A percentile compares a stretch with the other conserved stretches of the same genome.
Conservation (phyloP, 37 sponge, comb jelly and placozoan species). For the Chondrilla cf. caribensis region DNA sequence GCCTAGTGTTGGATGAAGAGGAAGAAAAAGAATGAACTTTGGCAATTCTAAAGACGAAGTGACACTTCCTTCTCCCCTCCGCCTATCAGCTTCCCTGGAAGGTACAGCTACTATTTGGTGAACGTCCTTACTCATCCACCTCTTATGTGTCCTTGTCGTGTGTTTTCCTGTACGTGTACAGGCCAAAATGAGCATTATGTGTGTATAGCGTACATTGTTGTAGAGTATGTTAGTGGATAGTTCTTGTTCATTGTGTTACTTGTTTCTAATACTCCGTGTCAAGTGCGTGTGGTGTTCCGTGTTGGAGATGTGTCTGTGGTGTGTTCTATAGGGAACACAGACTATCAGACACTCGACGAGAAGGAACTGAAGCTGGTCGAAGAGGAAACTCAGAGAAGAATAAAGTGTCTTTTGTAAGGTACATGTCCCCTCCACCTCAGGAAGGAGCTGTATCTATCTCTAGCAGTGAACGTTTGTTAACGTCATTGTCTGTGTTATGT, state of each 20-base stretch:
- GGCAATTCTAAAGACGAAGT: slow-evolving; percentile 17
- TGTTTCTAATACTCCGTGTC: no score
- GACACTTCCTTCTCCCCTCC: slow-evolving; percentile 11
- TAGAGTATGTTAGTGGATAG: no score
- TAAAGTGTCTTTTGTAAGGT: slow-evolving; percentile 70
- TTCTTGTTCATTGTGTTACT: no score
- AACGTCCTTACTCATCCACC: no score
- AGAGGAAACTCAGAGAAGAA: slow-evolving; percentile 60
- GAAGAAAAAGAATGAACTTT: not conserved
- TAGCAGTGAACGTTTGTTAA: not conserved
- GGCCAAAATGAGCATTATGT: no score
- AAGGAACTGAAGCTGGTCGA: slow-evolving; percentile 48
- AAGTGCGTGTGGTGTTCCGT: no score
- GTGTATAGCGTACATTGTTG: no score
- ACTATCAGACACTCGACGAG: not conserved
- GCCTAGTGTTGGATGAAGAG: not conserved
- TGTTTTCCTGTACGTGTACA: no score
- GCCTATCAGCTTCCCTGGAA: not conserved
- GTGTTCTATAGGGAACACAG: not conserved
- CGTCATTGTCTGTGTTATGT: not conserved
- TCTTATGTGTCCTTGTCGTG: no score
- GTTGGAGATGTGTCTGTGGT: no score
- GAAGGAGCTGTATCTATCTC: not conserved
- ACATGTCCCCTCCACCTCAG: not conserved
- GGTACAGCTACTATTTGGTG: not conserved